These are phyloP conservation scores for Neosalanx taihuensis DNA, from an alignment of 2,797 vertebrate genomes.

Conservation along the genomic window DNA sequence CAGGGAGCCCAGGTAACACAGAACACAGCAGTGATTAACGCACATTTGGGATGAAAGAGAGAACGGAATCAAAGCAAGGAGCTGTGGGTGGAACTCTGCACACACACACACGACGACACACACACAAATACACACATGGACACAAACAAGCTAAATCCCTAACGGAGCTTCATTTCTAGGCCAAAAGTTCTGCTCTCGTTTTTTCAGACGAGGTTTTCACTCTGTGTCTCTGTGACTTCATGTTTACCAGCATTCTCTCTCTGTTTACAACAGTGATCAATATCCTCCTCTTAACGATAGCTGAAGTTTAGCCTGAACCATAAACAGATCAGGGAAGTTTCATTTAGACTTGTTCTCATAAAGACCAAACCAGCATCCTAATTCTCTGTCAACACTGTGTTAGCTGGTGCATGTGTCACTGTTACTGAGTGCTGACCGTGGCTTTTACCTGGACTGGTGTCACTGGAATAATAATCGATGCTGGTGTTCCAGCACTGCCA, in stretches of 20 bases:
- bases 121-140: slow-evolving; percentile 25
- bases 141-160: slow-evolving; percentile 42
- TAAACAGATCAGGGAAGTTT: too few species aligned
- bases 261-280: slow-evolving; percentile 14
- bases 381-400: neutral
- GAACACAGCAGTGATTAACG: slow-evolving; percentile 44
- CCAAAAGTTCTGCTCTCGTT: slow-evolving; percentile 20
- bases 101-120: slow-evolving; percentile 16
- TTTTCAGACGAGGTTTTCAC: slow-evolving; percentile 1
- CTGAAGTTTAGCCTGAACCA: too few species aligned
- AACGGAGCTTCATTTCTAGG: slow-evolving; percentile 49
- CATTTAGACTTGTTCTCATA: too few species aligned
- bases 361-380: too few species aligned
- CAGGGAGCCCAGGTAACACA: slow-evolving; percentile 34
- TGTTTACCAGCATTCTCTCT: neutral
- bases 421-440: slow-evolving; percentile 36
- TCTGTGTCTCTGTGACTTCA: neutral
- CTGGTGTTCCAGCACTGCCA: slow-evolving; percentile 21
- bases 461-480: slow-evolving; percentile 33
- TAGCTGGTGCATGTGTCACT: slow-evolving; percentile 2
- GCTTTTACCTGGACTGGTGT: slow-evolving; percentile 35
- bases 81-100: slow-evolving; percentile 17
- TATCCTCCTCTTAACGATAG: neutral
- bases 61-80: slow-evolving; percentile 36
- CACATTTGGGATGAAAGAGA: slow-evolving; percentile 40